Base-by-base conservation (phyloP, 2,113 vertebrate species). In the Toxotes chatareus region DNA sequence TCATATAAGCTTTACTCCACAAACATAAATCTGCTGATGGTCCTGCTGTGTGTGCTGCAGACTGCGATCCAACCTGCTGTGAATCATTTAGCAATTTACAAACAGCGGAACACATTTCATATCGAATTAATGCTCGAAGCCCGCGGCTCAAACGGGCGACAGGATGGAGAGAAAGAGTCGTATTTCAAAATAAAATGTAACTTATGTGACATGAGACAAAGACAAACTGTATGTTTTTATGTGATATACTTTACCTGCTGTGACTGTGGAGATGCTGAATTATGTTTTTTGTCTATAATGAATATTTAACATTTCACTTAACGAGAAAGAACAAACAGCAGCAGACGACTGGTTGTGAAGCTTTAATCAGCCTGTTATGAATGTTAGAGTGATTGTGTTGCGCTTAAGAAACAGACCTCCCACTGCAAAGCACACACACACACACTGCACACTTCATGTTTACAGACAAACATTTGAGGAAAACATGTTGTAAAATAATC, bases 301-400 rank as follows among this genome's bases (percentile, higher is more conserved):
- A 86, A 83, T 79, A 86, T 83, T 79, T 79, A 76, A 79, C 65
- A 31, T 72, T 65, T 53, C 42, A 51, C 56, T 65, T 32, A 32
- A 73, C n/a, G 63, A 49, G 27, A 57, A 70, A 79, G 19, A 61
- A 17, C n/a, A 57, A 64, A 59, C 65, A 83, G 73, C 36, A n/a
- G 55, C 36, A 32, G 80, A n/a, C n/a, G 63, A 68, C 60, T 7
- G 42, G 55, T 38, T 42, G 31, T 32, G 70, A 67, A 4, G 42
- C 69, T 71, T 70, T 82, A 88, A 88, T 88, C 82, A 84, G 65
- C 57, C 49, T 31, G 32, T 69, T 73, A 27, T 79, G 64, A 80
- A 70, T 51, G 71, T 80, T 63, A 2, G 38, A 76, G 80, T 83
- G 85, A 76, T 80, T 87, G 80, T 75, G 76, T 83, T 73, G 57